A percentile compares a stretch with the other conserved stretches of the same genome.
Evolutionary conservation across 2,113 vertebrate genomes (phyloP).

Genomic region (Bubo blakistoni): DNA sequence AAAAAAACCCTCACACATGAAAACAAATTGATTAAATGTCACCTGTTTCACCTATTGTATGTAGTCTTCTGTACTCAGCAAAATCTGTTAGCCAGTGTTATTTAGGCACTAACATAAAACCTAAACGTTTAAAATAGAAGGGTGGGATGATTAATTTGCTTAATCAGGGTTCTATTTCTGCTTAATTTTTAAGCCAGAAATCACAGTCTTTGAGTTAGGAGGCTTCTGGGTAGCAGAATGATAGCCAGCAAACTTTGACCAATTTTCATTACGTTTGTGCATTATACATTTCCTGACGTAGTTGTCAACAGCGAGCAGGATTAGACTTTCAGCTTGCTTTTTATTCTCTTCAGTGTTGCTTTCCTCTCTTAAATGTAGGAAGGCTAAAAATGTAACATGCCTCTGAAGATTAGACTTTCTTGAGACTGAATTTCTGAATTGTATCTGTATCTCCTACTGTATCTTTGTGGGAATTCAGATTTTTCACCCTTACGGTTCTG

Average conservation of each 20-base stretch:
- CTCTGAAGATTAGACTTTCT: not conserved
- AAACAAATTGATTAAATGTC: not conserved
- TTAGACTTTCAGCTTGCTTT: constrained; percentile 27
- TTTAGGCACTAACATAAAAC: not conserved
- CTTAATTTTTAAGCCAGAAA: not conserved
- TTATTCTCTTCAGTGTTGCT: not conserved
- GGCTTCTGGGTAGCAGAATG: not conserved
- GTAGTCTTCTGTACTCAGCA: not conserved
- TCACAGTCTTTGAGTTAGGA: not conserved
- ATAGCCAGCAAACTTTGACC: not conserved
- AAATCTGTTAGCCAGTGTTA: not conserved
- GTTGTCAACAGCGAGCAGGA: not conserved
- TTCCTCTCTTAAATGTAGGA: not conserved
- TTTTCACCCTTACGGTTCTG: not conserved
- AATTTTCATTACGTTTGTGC: not conserved
- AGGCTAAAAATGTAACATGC: not conserved
- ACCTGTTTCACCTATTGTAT: not conserved
- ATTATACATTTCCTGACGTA: not conserved
- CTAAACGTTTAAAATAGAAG: not conserved
- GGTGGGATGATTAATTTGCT: not conserved
- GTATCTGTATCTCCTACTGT: not conserved
- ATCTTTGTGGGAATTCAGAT: not conserved
- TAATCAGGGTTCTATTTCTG: not conserved
- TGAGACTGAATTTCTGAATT: not conserved
- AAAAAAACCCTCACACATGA: not conserved